Conservation (phyloP, 64 coral and sea anemone species). For the Porites australiensis region DNA sequence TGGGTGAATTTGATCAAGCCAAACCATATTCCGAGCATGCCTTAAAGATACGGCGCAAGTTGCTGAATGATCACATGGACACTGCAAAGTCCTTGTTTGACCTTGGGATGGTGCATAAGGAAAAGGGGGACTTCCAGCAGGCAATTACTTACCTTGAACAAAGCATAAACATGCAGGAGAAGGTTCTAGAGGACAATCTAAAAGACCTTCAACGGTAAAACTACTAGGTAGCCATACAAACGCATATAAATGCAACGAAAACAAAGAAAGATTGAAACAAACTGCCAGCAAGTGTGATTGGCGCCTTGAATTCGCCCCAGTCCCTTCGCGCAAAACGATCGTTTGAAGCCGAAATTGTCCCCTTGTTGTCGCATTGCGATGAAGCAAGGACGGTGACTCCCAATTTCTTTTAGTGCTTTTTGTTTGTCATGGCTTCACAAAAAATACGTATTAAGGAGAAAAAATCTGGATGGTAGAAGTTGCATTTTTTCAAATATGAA, state of each 20-base stretch:
- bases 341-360: too few relatives aligned
- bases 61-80: constrained; percentile 46
- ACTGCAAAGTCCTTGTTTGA: constrained; percentile 62
- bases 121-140: neutral
- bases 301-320: too few relatives aligned
- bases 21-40: neutral
- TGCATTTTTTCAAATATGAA: too few relatives aligned
- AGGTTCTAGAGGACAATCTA: constrained; percentile 5
- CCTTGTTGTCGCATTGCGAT: too few relatives aligned
- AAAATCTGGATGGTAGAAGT: too few relatives aligned
- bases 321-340: too few relatives aligned
- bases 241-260: neutral
- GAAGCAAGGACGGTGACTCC: too few relatives aligned
- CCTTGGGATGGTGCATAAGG: constrained; percentile 15
- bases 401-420: too few relatives aligned
- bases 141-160: constrained; percentile 6
- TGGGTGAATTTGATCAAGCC: constrained; percentile 34
- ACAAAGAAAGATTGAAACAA: neutral
- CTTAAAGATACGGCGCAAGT: neutral
- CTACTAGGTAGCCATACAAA: neutral
- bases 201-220: neutral
- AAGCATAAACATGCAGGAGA: constrained; percentile 44
- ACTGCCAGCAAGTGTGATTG: too few relatives aligned
- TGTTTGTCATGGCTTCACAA: too few relatives aligned
- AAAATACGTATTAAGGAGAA: too few relatives aligned